Conservation (phyloP, 2,888 invertebrate species). For the Hartigia nigra region DNA sequence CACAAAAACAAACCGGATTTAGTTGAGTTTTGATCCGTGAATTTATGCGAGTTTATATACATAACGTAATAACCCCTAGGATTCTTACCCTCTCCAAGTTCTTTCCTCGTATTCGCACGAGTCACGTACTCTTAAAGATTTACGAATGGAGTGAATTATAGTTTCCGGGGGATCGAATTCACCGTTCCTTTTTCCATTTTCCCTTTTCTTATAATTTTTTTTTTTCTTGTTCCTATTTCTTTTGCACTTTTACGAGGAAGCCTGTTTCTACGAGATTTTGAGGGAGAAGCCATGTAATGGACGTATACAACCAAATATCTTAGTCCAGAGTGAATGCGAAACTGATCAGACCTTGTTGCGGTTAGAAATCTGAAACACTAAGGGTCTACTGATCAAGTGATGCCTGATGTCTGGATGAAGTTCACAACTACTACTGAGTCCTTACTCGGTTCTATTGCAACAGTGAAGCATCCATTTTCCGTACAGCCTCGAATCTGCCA, state of each 20-base stretch:
- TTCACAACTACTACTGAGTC: background rate
- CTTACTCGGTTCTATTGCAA: background rate
- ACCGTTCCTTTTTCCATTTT: background rate
- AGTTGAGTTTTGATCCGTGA: constrained; percentile 2
- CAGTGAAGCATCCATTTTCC: background rate
- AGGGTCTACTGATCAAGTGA: constrained; percentile 48
- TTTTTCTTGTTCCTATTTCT: background rate
- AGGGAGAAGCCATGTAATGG: background rate
- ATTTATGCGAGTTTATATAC: background rate
- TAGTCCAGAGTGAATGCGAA: background rate
- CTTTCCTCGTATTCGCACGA: background rate
- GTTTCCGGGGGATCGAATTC: background rate
- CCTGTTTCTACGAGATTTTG: background rate
- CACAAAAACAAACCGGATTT: background rate
- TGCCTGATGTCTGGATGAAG: constrained; percentile 28
- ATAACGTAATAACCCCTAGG: background rate
- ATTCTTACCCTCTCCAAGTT: background rate
- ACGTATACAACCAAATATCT: background rate
- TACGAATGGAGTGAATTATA: background rate
- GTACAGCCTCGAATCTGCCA: background rate
- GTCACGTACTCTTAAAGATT: background rate
- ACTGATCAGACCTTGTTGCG: constrained; percentile 34
- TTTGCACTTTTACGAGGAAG: background rate
- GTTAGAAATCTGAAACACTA: constrained; percentile 47
- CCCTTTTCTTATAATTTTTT: background rate